Base-by-base conservation (phyloP, 1,140 invertebrate species). In the Papilio dardanus region DNA sequence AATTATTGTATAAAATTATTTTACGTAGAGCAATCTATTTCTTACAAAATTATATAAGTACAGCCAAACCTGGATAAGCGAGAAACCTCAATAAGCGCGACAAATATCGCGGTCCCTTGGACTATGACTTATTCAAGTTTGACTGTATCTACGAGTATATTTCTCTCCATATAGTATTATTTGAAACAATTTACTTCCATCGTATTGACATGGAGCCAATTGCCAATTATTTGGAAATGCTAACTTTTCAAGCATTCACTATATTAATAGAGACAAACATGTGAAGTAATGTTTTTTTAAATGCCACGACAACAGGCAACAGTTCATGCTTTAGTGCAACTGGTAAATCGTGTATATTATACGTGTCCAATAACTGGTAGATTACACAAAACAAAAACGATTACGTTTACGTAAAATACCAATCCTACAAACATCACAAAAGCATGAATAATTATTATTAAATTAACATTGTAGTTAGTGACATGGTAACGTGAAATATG, bases 371-470 rank as follows among this genome's bases (percentile, higher is more conserved):
- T 58, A 58, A 58, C 54, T 58, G 4, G 54, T 58, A 14, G 24
- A 24, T 58, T 58, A 58, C 54, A 58, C 54, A 58, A 58, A 58
- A 58, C 54, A 24, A 28, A 58, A 58, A 58, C 54, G 30, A 58
- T 58, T 58, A 58, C 21, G 12, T 58, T 58, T 58, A 58, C 54
- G 54, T 58, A 58, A 58, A 58, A 58, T 58, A 58, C 54, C 54
- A 58, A 58, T 58, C 54, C 21, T 28, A 28, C 21, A 58, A 30
- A 58, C 54, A 58, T 58, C 21, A 24, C 7, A 28, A 24, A 21
- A 28, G 54, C 54, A 24, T 58, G 54, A 58, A 58, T 58, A 58
- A 58, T 58, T 21, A 58, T 58, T 58, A 58, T 58, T 58, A 58
- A 28, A 28, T 58, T 28, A 14, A 21, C 5, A 50, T 37, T 37